phyloP scores from a whole-genome alignment of 1,140 invertebrate species.

The Caenorhabditis briggsae region DNA sequence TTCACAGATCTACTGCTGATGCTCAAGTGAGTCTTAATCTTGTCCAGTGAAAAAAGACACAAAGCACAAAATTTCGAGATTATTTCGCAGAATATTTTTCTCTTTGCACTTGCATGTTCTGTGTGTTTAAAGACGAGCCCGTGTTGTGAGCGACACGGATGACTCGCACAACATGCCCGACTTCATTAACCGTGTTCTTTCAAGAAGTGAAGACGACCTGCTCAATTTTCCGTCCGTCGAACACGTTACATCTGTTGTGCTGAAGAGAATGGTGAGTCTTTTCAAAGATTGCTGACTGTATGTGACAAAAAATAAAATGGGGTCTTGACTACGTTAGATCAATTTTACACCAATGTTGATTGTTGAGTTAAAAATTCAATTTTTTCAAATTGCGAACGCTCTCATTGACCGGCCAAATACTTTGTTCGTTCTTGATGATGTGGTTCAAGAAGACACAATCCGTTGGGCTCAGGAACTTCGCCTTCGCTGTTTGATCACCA shows the following conservation, averaged over 20 bases:
- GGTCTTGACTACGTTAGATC: too few species aligned
- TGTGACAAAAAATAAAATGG: neutral
- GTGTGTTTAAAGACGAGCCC: conserved; percentile 47
- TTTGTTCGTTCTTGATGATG: conserved; percentile 58
- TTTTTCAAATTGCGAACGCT: conserved; percentile 57
- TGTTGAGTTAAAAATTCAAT: too few species aligned
- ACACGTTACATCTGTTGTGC: conserved; percentile 12
- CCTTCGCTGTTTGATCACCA: neutral
- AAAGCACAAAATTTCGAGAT: too few species aligned
- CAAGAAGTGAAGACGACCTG: conserved; percentile 47
- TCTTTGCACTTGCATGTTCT: conserved; percentile 18
- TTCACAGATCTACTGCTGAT: conserved; percentile 44
- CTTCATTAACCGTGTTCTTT: conserved; percentile 55
- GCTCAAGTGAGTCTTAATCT: conserved; percentile 12
- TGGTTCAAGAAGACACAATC: conserved; percentile 55
- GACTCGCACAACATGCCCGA: conserved; percentile 39
- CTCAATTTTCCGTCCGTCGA: conserved; percentile 42
- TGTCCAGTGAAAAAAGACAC: too few species aligned
- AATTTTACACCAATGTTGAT: too few species aligned
- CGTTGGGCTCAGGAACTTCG: conserved; percentile 48
- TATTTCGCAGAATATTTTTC: neutral
- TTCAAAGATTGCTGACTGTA: neutral
- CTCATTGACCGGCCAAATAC: conserved; percentile 59
- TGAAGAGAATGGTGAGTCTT: conserved; percentile 21
- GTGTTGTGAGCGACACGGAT: conserved; percentile 53